These are phyloP conservation scores for Athalia rosae DNA, from an alignment of 2,888 invertebrate genomes.

Conservation along the genomic window DNA sequence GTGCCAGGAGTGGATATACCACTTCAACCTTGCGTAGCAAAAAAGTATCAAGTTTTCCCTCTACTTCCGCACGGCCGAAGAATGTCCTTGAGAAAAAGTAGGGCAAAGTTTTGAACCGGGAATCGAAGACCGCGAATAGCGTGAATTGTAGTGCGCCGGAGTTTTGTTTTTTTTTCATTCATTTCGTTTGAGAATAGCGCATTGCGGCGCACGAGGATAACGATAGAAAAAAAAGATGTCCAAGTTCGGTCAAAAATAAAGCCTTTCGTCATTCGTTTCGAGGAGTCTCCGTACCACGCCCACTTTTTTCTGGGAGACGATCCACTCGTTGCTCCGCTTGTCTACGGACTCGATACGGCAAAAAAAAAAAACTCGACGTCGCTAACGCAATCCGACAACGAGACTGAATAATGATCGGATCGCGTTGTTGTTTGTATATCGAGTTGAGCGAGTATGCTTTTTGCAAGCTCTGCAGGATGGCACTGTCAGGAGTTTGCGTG, in stretches of 20 bases:
- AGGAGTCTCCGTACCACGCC: neutral
- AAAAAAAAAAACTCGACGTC: neutral
- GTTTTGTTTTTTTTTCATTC: neutral
- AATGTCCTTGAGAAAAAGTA: slow-evolving; percentile 27
- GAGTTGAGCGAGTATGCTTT: neutral
- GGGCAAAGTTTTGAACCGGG: slow-evolving; percentile 23
- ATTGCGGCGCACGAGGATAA: no score
- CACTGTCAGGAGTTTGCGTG: slow-evolving; percentile 4
- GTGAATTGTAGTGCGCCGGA: neutral
- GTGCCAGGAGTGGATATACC: slow-evolving; percentile 27
- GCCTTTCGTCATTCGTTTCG: no score
- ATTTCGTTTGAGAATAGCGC: neutral
- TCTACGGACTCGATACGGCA: no score
- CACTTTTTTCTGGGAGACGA: neutral
- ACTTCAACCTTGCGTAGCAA: slow-evolving; percentile 24
- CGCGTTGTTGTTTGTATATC: neutral
- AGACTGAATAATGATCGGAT: slow-evolving; percentile 19
- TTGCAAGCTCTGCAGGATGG: neutral
- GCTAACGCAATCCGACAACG: neutral
- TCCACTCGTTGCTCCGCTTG: no score
- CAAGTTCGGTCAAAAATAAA: no score
- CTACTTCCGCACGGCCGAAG: slow-evolving; percentile 5
- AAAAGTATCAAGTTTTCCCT: slow-evolving; percentile 28
- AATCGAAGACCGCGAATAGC: neutral
- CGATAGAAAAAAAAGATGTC: no score